Base-by-base conservation (phyloP, 2,113 vertebrate species). In the Herpetotheres cachinnans region DNA sequence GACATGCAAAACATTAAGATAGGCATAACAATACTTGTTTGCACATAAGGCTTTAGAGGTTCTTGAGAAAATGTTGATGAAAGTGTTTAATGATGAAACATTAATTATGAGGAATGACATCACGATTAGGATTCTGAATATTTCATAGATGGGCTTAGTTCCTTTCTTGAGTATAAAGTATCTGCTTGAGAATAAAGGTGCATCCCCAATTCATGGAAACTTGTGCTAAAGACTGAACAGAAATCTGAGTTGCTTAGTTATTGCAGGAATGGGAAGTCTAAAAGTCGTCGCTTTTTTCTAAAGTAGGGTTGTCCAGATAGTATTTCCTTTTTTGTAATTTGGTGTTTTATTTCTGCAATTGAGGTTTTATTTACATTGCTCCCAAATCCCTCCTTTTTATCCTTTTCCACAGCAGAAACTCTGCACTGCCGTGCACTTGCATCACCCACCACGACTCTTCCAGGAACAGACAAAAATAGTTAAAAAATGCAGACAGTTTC, bases 401-500 rank as follows among this genome's bases (percentile, higher is more conserved):
- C 65, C 29, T 71, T 78, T 74, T 42, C 52, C 61, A 11, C 0
- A 0, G 27, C 89, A 91, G 80, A 59, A 82, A 47, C 34, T 40
- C 34, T 40, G 56, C 44, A 21, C 63, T 82, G 74, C 74, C 21
- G 14, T 49, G 25, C 67, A 89, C 66, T 95, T 92, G 44, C 62
- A 0, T 95, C 89, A 91, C 47, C 38, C 56, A 40, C 65, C 54
- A 14, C 2, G 2, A n/a, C 61, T 90, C 61, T 81, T 88, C 63
- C 86, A 86, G 81, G 0, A 9, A 82, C 50, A 95, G 91, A 89
- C 77, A 82, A 96, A 97, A 93, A 96, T 81, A 92, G 89, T 84
- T 92, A 27, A 95, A 95, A 94, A 91, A 91, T 89, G 91, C 81
- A 95, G 88, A 95, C 92, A 96, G 86, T 91, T 97, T 95, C 65